Evolutionary conservation across 2,113 vertebrate genomes (phyloP), one percentile per base, ranked within the genome.

Genomic region (Amazona vittata): DNA sequence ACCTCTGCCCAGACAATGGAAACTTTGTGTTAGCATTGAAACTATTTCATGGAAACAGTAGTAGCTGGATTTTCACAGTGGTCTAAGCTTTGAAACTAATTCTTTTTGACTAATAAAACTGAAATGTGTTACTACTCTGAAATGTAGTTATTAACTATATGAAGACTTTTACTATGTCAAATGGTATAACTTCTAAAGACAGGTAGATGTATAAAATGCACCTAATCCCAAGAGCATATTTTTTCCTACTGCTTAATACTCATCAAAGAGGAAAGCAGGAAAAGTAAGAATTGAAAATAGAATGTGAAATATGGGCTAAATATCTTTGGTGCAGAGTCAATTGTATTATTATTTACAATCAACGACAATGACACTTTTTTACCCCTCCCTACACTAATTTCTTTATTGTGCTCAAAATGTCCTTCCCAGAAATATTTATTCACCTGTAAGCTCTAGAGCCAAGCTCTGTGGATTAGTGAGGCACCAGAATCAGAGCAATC

Each of bases 51-150:
- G 37, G 79, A 90, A 92, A 82, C 52, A 41, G 26, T 50, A 49
- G 63, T 22, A 86, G 47, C 8, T 50, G 80, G 15, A 75, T 90
- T 95, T 96, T 93, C 69, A 75, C 29, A 60, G 49, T 67, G 26
- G 18, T 44, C 25, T 47, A 53, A 68, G 9, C 28, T 89, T 93
- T 94, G 83, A 95, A 84, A 60, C 17, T 90, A 93, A 92, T 96
- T 89, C 7, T 60, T 86, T 92, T 77, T 90, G 92, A 94, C 50
- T 75, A 86, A 89, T 81, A 86, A 93, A 93, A 81, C 16, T 55
- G 26, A 78, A 88, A 89, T 77, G 0, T 74, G 41, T 70, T 95
- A 15, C n/a, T 73, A 29, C 53, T 83, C 63, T 74, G 29, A 86
- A 92, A 88, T 44, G 26, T 25, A 43, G 8, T 41, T 78, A 63